A percentile compares a stretch with the other conserved stretches of the same genome.
phyloP scores from a whole-genome alignment of 2,797 vertebrate genomes.

The Epinephelus malabaricus region DNA sequence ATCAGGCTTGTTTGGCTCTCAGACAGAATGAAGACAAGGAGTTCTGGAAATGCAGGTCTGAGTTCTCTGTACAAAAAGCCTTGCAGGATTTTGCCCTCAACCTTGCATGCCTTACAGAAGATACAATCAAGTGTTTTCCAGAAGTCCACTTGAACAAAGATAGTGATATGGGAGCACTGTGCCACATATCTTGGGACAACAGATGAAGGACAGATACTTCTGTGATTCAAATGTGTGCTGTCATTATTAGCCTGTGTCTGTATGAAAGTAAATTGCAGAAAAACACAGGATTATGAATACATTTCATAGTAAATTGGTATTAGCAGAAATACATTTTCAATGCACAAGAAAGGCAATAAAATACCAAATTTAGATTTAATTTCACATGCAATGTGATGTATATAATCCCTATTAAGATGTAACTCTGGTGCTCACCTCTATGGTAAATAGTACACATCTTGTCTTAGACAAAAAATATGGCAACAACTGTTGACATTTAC shows the following conservation, averaged over 20 bases:
- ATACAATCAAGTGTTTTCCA: slow-evolving; percentile 9
- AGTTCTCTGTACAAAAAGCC: neutral
- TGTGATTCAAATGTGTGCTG: slow-evolving; percentile 23
- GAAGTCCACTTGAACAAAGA: neutral
- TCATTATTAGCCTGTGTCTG: slow-evolving; percentile 35
- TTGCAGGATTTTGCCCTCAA: neutral
- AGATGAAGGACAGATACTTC: neutral
- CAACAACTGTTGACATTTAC: slow-evolving; percentile 9
- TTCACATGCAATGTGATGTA: neutral
- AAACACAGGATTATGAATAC: slow-evolving; percentile 3
- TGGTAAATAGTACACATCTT: neutral
- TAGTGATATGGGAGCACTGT: neutral
- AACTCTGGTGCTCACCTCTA: slow-evolving; percentile 47
- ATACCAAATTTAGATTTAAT: neutral
- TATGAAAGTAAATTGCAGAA: slow-evolving; percentile 19
- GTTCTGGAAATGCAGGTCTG: neutral
- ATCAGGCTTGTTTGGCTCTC: neutral
- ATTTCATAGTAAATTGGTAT: neutral
- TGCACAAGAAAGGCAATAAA: neutral
- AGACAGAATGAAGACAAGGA: neutral
- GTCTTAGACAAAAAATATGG: slow-evolving; percentile 7
- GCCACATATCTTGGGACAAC: neutral
- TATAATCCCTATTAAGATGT: neutral
- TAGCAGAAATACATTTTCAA: neutral
- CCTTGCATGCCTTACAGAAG: neutral